These are phyloP conservation scores for Homalodisca vitripennis DNA, from an alignment of 1,140 invertebrate species.

Conservation along the genomic window DNA sequence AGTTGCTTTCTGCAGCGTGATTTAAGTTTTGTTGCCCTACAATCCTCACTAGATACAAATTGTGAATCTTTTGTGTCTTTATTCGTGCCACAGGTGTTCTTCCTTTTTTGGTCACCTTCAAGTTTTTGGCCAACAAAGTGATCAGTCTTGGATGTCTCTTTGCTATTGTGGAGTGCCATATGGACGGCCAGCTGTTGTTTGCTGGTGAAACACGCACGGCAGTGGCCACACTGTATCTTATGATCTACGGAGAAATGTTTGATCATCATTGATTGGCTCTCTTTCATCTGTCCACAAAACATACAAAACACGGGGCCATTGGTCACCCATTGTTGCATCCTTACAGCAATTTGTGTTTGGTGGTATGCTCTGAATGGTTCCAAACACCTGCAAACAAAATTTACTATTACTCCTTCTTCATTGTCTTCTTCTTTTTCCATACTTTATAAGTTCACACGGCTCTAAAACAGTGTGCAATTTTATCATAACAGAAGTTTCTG, in stretches of 20 bases:
- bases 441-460: background rate
- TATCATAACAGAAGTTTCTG: too few species aligned
- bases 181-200: background rate
- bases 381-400: slow-evolving; percentile 29
- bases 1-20: background rate
- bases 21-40: background rate
- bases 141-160: too few species aligned
- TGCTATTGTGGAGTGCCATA: background rate
- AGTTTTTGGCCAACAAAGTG: too few species aligned
- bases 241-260: slow-evolving; percentile 34
- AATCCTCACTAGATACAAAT: too few species aligned
- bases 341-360: slow-evolving; percentile 18
- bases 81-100: too few species aligned
- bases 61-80: too few species aligned
- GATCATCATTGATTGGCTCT: slow-evolving; percentile 34
- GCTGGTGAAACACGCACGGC: slow-evolving; percentile 32
- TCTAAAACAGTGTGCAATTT: background rate
- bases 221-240: slow-evolving; percentile 36
- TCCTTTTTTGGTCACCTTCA: too few species aligned
- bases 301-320: slow-evolving; percentile 31
- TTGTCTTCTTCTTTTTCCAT: background rate
- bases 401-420: background rate
- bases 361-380: slow-evolving; percentile 28
- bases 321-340: slow-evolving; percentile 14
- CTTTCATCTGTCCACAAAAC: slow-evolving; percentile 39